Evolutionary conservation across 2,888 invertebrate species (phyloP).

Genomic region (Macrophya annulata): DNA sequence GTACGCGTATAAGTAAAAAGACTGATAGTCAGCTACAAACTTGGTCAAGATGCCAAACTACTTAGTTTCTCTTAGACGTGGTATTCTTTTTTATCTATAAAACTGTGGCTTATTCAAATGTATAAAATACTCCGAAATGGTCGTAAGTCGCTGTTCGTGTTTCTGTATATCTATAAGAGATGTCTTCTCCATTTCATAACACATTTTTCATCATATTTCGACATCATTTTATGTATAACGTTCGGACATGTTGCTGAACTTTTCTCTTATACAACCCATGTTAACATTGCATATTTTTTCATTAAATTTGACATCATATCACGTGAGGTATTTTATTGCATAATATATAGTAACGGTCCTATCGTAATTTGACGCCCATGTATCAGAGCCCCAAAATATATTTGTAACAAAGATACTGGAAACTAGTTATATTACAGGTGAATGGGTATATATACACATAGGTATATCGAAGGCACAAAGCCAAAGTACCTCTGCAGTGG

Average conservation of each 20-base stretch:
- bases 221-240: not conserved
- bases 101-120: not conserved
- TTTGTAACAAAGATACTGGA: not conserved
- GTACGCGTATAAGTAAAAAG: not conserved
- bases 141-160: no score
- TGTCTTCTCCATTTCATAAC: no score
- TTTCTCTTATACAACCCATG: not conserved
- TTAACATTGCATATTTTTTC: not conserved
- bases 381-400: constrained; percentile 3
- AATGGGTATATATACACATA: constrained; percentile 14
- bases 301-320: not conserved
- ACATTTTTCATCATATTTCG: no score
- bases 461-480: constrained; percentile 18
- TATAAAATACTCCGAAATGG: not conserved
- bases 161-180: no score
- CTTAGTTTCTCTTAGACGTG: not conserved
- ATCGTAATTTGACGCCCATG: not conserved
- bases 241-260: not conserved
- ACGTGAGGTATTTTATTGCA: not conserved
- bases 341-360: not conserved
- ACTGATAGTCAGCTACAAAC: not conserved
- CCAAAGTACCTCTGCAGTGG: not conserved
- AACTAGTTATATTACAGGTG: not conserved
- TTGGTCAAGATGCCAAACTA: not conserved
- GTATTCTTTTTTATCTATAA: not conserved